Conservation (phyloP, 2,113 vertebrate species). For the Arizona elegans region DNA sequence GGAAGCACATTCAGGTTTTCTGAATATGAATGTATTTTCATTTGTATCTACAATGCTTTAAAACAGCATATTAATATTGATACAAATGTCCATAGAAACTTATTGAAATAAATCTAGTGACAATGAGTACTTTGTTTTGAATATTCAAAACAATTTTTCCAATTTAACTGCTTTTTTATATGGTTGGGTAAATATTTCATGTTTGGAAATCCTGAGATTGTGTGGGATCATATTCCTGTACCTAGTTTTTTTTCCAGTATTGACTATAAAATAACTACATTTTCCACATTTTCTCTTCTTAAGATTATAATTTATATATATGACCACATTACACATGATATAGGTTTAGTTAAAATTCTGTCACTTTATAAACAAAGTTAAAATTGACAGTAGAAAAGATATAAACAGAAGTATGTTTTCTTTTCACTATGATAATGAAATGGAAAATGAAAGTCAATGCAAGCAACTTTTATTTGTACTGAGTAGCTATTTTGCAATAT, state of each 20-base stretch:
- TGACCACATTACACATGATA: neutral
- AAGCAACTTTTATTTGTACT: neutral
- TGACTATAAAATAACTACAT: neutral
- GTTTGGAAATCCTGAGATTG: neutral
- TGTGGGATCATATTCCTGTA: neutral
- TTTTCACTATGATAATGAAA: neutral
- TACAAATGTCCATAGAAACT: neutral
- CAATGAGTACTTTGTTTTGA: neutral
- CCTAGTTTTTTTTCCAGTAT: neutral
- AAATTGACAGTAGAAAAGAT: neutral
- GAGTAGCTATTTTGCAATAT: neutral
- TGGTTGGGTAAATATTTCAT: neutral
- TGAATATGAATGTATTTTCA: neutral
- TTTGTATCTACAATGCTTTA: neutral
- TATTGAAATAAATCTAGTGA: neutral
- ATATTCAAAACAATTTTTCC: neutral
- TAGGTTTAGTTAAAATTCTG: neutral
- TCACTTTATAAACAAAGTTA: neutral
- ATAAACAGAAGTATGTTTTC: rapidly evolving
- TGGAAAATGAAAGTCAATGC: neutral
- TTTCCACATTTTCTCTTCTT: neutral
- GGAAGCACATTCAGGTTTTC: neutral
- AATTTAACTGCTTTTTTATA: neutral
- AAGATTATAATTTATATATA: neutral
- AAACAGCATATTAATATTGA: neutral